phyloP scores from a whole-genome alignment of 2,888 invertebrate genomes.

The Acanthosepion pharaonis region DNA sequence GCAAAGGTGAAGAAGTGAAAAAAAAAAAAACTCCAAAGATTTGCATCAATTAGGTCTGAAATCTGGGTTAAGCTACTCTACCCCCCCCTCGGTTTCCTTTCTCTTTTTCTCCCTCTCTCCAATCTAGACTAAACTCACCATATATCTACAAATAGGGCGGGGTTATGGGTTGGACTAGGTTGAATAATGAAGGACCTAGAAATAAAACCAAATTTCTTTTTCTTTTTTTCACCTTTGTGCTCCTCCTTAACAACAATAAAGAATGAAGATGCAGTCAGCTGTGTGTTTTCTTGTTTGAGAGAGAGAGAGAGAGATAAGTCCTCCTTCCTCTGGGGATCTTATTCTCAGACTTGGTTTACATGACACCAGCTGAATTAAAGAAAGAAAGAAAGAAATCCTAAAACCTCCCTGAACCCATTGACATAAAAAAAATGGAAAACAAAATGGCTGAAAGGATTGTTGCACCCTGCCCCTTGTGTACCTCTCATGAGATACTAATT shows the following conservation, averaged over 20 bases:
- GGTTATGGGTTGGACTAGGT: not conserved
- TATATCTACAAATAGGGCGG: not conserved
- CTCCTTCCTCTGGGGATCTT: not conserved
- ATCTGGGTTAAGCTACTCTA: not conserved
- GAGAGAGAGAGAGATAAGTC: not conserved
- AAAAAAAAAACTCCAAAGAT: not conserved
- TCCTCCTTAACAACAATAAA: constrained; percentile 33
- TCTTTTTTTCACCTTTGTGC: not conserved
- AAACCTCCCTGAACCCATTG: not conserved
- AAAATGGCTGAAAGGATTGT: not conserved
- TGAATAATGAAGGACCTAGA: constrained; percentile 6
- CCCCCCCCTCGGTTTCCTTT: not conserved
- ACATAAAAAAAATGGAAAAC: not conserved
- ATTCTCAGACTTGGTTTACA: not conserved
- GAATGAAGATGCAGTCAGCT: not conserved
- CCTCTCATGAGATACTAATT: not conserved
- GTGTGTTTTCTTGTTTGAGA: not conserved
- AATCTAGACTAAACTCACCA: not conserved
- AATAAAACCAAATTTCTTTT: not conserved
- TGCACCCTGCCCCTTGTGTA: not conserved
- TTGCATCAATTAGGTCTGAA: not conserved
- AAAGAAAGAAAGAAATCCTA: not conserved
- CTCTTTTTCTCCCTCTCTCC: not conserved
- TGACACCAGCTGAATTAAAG: not conserved
- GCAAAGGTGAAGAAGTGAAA: not conserved